A percentile compares a stretch with the other conserved stretches of the same genome.
phyloP scores from a whole-genome alignment of 1,140 invertebrate species.

The Wiebesia pumilae region DNA sequence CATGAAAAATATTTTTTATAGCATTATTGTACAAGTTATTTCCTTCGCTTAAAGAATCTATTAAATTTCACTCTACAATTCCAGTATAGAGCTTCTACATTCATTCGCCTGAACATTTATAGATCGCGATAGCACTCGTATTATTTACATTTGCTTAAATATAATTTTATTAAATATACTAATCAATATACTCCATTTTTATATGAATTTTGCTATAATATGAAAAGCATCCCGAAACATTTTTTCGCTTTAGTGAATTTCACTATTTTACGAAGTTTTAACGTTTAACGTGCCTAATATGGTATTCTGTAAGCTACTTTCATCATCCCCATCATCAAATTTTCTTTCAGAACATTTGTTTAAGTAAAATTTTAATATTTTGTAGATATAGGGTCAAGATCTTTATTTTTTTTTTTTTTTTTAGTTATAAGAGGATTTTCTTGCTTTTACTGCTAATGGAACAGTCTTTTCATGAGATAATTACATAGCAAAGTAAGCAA shows the following conservation, averaged over 20 bases:
- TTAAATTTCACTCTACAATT: too few species aligned
- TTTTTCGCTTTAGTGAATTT: neutral
- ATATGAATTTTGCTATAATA: neutral
- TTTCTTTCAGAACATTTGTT: neutral
- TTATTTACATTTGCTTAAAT: neutral
- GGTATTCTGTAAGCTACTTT: neutral
- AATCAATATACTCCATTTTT: neutral
- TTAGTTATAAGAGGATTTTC: neutral
- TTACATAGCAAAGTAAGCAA: neutral
- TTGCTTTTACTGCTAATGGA: constrained; percentile 5
- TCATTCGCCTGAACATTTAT: too few species aligned
- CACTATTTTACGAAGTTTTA: neutral
- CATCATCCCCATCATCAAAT: neutral
- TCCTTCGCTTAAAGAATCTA: too few species aligned
- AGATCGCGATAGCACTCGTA: too few species aligned
- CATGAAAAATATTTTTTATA: too few species aligned
- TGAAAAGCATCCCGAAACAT: neutral
- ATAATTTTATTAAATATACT: neutral
- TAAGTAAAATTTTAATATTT: neutral
- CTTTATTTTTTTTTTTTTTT: neutral
- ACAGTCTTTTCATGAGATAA: neutral
- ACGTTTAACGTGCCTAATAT: neutral
- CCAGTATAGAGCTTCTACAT: too few species aligned
- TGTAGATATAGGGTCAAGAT: neutral
- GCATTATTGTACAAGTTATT: too few species aligned